Evolutionary conservation across 2,888 invertebrate genomes (phyloP).

Genomic region (Erpobdella octoculata): DNA sequence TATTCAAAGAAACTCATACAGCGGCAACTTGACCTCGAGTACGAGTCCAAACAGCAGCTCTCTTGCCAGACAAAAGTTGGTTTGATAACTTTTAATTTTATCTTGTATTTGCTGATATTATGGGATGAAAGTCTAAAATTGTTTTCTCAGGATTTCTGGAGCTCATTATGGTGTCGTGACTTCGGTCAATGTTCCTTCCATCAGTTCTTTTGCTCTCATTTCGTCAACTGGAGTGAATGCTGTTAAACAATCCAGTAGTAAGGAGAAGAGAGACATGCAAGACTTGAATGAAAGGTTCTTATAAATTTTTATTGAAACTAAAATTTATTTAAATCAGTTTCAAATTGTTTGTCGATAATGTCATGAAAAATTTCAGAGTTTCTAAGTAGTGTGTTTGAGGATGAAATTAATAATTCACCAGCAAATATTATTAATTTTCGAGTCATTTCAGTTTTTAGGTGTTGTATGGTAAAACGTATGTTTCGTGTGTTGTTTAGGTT

Average conservation of each 20-base stretch:
- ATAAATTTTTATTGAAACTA: background rate
- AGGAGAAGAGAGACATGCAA: slow-evolving; percentile 56
- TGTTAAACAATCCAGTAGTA: slow-evolving; percentile 52
- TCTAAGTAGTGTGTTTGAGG: background rate
- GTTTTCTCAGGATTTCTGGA: background rate
- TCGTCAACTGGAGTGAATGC: slow-evolving; percentile 48
- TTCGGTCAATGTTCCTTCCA: background rate
- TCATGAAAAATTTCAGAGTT: too few species aligned
- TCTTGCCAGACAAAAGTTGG: background rate
- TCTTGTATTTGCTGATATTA: background rate
- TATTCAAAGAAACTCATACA: slow-evolving; percentile 31
- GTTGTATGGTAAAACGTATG: too few species aligned
- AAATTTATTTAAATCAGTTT: background rate
- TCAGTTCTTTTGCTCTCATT: slow-evolving; percentile 37
- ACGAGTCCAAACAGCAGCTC: background rate
- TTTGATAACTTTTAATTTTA: background rate
- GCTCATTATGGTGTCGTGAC: background rate
- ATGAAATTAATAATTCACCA: background rate
- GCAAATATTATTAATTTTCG: too few species aligned
- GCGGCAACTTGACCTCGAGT: background rate
- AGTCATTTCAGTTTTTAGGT: too few species aligned
- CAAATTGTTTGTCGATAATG: background rate
- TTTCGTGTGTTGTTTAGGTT: slow-evolving; percentile 49
- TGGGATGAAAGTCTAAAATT: background rate
- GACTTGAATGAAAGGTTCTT: slow-evolving; percentile 55